Evolutionary conservation across 2,113 vertebrate genomes (phyloP).

Genomic region (Edolisoma coerulescens): DNA sequence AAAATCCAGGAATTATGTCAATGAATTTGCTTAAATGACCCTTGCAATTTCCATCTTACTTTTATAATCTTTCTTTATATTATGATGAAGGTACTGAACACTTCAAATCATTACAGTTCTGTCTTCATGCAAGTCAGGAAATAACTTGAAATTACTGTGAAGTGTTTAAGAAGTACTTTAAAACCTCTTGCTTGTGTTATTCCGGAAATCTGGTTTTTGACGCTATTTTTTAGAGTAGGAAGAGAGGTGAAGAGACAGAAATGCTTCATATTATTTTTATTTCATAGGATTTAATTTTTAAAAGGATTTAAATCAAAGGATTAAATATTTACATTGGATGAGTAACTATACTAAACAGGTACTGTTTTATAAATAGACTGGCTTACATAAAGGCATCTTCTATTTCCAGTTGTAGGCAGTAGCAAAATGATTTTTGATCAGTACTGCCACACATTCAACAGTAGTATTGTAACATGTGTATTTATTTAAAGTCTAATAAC

Average conservation of each 20-base stretch:
- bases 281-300: background rate
- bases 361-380: background rate
- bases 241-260: background rate
- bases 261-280: background rate
- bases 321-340: slow-evolving; percentile 3
- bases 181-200: background rate
- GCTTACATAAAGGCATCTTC: background rate
- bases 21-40: background rate
- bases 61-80: background rate
- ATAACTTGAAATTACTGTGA: background rate
- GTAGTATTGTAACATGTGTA: background rate
- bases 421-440: background rate
- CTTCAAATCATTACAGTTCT: background rate
- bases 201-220: background rate
- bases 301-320: background rate
- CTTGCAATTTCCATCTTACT: background rate
- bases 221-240: background rate
- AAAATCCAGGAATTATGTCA: background rate
- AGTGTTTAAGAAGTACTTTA: background rate
- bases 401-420: background rate
- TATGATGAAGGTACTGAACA: background rate
- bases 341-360: background rate
- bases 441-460: background rate
- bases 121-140: background rate
- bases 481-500: background rate